phyloP scores from a whole-genome alignment of 92 coral and sea anemone species.

The Epizoanthus rinbou region DNA sequence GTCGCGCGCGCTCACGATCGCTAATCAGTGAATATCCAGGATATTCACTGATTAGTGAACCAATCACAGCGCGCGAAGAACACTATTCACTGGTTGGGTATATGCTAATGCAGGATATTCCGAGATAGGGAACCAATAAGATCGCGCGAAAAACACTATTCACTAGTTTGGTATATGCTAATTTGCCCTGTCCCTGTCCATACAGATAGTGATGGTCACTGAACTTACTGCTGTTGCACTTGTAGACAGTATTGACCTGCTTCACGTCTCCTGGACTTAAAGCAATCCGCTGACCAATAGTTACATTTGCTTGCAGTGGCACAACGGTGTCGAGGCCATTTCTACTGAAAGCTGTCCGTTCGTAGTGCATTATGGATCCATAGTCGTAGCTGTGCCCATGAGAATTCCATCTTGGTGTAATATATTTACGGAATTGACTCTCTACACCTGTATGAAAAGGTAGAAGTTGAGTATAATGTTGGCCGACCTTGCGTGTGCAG shows the following conservation, averaged over 20 bases:
- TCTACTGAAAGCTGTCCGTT: constrained; percentile 2
- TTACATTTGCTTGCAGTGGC: constrained; percentile 10
- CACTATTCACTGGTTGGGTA: no score
- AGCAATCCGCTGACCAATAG: neutral
- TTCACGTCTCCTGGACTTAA: constrained; percentile 5
- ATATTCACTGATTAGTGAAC: no score
- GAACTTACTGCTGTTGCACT: neutral
- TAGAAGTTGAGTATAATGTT: neutral
- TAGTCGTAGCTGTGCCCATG: constrained; percentile 16
- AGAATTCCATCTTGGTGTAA: neutral
- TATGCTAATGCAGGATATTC: no score
- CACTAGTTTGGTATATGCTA: no score
- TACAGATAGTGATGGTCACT: no score
- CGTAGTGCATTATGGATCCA: constrained; percentile 21
- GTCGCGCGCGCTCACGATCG: no score
- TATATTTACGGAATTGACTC: neutral
- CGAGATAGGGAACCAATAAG: no score
- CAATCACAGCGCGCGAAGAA: no score
- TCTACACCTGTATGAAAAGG: neutral
- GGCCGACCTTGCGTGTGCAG: neutral
- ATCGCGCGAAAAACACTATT: no score
- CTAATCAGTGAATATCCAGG: no score
- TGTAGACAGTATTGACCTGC: neutral
- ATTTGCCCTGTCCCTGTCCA: no score
- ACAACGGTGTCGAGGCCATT: constrained; percentile 8